phyloP scores from a whole-genome alignment of 2,113 vertebrate species.

The Grammomys surdaster region DNA sequence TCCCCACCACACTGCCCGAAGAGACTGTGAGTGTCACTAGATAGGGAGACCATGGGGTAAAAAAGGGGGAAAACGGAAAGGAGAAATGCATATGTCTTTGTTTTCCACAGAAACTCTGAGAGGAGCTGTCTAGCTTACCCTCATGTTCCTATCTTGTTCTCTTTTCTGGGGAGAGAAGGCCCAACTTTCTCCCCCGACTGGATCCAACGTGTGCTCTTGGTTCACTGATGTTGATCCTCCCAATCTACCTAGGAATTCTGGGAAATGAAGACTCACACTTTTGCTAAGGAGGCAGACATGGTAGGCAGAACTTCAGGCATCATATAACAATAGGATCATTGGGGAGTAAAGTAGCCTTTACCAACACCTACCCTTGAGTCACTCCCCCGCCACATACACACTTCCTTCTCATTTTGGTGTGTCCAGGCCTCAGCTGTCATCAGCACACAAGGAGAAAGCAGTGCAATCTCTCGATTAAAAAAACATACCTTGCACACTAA shows the following conservation, averaged over 20 bases:
- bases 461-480: neutral
- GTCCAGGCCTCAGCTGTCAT: neutral
- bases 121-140: neutral
- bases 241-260: neutral
- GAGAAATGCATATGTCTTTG: too few relatives aligned
- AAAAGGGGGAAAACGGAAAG: neutral
- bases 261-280: neutral
- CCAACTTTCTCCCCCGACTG: neutral
- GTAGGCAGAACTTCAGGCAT: neutral
- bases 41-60: neutral
- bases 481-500: neutral
- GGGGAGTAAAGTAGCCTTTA: neutral
- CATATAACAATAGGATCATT: neutral
- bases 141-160: neutral
- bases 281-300: neutral
- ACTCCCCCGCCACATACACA: neutral
- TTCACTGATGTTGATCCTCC: neutral
- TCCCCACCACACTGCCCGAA: neutral
- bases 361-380: neutral
- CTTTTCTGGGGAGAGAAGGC: neutral
- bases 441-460: neutral
- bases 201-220: neutral
- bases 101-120: neutral
- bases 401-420: neutral
- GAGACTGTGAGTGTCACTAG: neutral